phyloP scores from a whole-genome alignment of 2,113 vertebrate genomes.

The Polyodon spathula region DNA sequence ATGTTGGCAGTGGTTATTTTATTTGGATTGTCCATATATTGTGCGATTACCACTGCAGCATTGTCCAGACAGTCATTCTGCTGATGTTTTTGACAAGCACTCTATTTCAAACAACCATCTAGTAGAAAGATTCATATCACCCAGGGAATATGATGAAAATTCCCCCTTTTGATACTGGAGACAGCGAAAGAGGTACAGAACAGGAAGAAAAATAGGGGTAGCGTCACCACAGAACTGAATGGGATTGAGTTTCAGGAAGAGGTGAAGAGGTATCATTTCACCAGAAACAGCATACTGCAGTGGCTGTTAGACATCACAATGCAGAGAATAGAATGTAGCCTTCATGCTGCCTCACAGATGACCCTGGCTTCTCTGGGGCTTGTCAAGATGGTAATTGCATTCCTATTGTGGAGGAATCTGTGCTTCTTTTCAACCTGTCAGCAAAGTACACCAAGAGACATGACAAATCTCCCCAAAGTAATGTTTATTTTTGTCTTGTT shows the following conservation, averaged over 20 bases:
- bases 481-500: conserved; percentile 33
- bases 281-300: conserved; percentile 30
- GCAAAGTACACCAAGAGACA: conserved; percentile 16
- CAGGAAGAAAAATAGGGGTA: conserved; percentile 28
- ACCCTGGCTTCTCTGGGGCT: conserved; percentile 17
- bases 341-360: conserved; percentile 20
- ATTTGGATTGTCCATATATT: conserved; percentile 23
- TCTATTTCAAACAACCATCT: conserved; percentile 31
- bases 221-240: conserved; percentile 23
- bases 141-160: conserved; percentile 36
- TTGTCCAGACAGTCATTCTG: conserved; percentile 31
- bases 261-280: conserved; percentile 45
- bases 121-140: conserved; percentile 37
- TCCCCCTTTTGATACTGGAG: conserved; percentile 33
- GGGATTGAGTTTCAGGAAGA: conserved; percentile 44
- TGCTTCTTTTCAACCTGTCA: conserved; percentile 24
- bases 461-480: conserved; percentile 21
- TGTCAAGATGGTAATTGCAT: conserved; percentile 18
- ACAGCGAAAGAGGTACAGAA: conserved; percentile 38
- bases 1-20: conserved; percentile 25
- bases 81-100: conserved; percentile 23
- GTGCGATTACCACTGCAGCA: conserved; percentile 30
- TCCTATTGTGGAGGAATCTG: conserved; percentile 29
- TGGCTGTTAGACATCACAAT: conserved; percentile 29
- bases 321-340: conserved; percentile 37